A percentile compares a stretch with the other conserved stretches of the same genome.
phyloP scores from a whole-genome alignment of 2,888 invertebrate species.

The Osmoderma eremita region DNA sequence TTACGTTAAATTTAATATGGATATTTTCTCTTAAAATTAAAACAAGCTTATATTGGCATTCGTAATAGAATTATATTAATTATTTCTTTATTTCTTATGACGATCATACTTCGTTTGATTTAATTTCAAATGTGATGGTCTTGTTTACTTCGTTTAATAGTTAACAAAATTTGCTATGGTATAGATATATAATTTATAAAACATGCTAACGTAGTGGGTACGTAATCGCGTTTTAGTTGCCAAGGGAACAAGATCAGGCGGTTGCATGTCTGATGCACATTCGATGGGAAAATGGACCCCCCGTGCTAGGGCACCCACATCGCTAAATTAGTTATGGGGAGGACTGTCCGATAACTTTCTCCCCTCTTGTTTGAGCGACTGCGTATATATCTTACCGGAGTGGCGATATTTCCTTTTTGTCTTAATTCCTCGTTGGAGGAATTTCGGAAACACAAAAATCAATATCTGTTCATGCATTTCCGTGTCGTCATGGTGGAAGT shows the following conservation, averaged over 20 bases:
- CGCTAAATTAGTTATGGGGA: constrained; percentile 34
- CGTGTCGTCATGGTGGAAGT: constrained; percentile 4
- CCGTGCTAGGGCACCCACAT: constrained; percentile 33
- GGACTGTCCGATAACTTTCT: constrained; percentile 33
- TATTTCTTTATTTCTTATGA: no score
- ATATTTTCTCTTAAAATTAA: background rate
- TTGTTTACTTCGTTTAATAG: no score
- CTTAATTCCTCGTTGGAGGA: constrained; percentile 4
- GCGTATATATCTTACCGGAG: constrained; percentile 26
- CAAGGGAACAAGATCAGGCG: constrained; percentile 34
- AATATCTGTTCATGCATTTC: constrained; percentile 26
- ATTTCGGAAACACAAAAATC: constrained; percentile 23
- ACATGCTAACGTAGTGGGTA: constrained; percentile 35
- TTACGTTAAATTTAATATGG: background rate
- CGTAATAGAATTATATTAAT: no score
- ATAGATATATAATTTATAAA: constrained; percentile 36
- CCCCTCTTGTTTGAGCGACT: constrained; percentile 29
- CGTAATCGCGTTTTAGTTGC: constrained; percentile 36
- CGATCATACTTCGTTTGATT: no score
- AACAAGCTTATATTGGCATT: no score
- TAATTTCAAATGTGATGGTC: no score
- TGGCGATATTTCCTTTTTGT: constrained; percentile 25
- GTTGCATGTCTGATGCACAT: constrained; percentile 46
- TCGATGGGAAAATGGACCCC: constrained; percentile 40
- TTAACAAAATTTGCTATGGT: background rate